A percentile compares a stretch with the other conserved stretches of the same genome.
Conservation (phyloP, 2,888 invertebrate species). For the Argynnis bischoffii region DNA sequence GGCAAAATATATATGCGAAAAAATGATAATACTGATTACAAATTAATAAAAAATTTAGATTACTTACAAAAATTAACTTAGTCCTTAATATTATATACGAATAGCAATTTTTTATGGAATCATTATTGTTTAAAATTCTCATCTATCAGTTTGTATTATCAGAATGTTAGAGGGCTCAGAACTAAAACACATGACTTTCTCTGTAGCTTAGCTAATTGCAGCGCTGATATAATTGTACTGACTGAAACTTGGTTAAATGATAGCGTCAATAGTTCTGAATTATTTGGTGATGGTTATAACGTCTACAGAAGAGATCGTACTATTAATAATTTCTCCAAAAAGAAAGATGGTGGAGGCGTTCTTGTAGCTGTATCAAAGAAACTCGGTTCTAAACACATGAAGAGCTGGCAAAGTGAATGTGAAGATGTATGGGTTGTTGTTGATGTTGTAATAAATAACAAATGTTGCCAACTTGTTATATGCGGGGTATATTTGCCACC, state of each 20-base stretch:
- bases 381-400: background rate
- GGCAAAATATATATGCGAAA: background rate
- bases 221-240: slow-evolving; percentile 1
- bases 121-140: background rate
- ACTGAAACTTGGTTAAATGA: slow-evolving; percentile 10
- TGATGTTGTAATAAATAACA: background rate
- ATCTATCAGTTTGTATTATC: background rate
- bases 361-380: slow-evolving; percentile 1
- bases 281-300: background rate
- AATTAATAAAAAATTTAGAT: background rate
- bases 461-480: background rate
- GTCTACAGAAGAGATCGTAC: slow-evolving; percentile 12
- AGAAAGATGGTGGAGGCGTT: slow-evolving; percentile 9
- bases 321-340: background rate
- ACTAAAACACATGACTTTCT: no score
- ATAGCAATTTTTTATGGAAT: background rate
- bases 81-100: background rate
- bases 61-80: background rate
- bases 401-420: slow-evolving; percentile 3
- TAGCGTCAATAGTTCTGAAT: background rate
- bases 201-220: background rate
- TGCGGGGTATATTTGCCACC: no score
- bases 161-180: background rate
- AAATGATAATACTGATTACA: background rate
- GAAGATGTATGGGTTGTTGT: slow-evolving; percentile 7